Evolutionary conservation across 2,797 vertebrate species (phyloP).

Genomic region (Anguilla megastoma): DNA sequence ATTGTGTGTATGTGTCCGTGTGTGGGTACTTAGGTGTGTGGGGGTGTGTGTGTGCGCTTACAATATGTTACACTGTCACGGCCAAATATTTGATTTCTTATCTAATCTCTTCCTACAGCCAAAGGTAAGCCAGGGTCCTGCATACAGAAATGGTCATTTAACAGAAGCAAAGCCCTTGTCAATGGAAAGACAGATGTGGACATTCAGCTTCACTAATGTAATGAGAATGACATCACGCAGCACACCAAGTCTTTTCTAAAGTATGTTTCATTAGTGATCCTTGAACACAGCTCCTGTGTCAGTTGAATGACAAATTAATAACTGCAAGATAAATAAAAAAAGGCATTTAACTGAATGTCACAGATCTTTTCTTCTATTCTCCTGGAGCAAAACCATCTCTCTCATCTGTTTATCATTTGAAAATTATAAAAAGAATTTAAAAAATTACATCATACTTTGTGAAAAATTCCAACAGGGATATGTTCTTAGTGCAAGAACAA

Average conservation of each 20-base stretch:
- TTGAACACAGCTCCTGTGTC: constrained; percentile 5
- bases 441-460: background rate
- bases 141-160: background rate
- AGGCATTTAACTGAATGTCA: background rate
- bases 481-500: background rate
- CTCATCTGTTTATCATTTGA: background rate
- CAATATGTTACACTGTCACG: background rate
- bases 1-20: background rate
- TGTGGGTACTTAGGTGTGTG: no score
- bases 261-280: background rate
- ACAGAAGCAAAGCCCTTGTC: background rate
- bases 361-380: background rate
- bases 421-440: background rate
- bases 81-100: background rate
- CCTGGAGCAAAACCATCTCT: background rate
- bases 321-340: background rate
- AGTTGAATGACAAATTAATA: background rate
- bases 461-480: background rate
- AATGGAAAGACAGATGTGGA: background rate
- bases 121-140: background rate
- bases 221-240: background rate
- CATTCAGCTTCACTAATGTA: constrained; percentile 20
- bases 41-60: no score
- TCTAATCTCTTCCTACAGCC: background rate
- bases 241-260: background rate